Evolutionary conservation across 2,113 vertebrate genomes (phyloP).

Genomic region (human (Homo sapiens)): DNA sequence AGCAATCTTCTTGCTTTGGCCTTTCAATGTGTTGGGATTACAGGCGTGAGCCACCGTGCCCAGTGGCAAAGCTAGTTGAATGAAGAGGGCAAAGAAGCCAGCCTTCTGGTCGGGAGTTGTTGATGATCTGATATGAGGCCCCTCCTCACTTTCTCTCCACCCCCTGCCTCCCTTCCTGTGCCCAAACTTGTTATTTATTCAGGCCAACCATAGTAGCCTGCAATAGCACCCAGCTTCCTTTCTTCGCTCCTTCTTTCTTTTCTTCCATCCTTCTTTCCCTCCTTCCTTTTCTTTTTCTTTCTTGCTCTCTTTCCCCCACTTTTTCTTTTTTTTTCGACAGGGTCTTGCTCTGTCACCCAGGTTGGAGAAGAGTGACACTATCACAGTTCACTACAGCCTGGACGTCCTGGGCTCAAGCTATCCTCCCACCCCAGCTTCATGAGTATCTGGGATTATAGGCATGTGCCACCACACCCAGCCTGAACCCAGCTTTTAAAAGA

Average conservation of each 20-base stretch:
- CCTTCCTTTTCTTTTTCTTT: too few species aligned
- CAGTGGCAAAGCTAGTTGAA: neutral
- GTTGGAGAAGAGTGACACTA: too few species aligned
- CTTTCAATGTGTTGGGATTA: neutral
- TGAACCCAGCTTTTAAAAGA: neutral
- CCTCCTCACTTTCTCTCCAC: neutral
- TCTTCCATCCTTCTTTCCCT: too few species aligned
- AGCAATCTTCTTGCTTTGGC: neutral
- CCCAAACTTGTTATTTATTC: neutral
- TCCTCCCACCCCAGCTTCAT: too few species aligned
- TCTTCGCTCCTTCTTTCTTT: too few species aligned
- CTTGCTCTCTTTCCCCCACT: too few species aligned
- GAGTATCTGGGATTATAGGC: too few species aligned
- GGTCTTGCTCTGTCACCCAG: too few species aligned
- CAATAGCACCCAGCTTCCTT: neutral
- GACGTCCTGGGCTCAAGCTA: too few species aligned
- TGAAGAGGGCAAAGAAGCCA: neutral
- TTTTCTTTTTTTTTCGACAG: too few species aligned
- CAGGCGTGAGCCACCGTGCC: neutral
- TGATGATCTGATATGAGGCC: neutral
- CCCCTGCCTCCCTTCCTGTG: neutral
- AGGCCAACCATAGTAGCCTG: neutral
- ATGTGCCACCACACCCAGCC: too few species aligned
- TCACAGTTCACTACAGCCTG: too few species aligned
- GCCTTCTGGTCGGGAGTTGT: neutral